phyloP scores from a whole-genome alignment of 2,797 vertebrate species.

The Esox masquinongy region DNA sequence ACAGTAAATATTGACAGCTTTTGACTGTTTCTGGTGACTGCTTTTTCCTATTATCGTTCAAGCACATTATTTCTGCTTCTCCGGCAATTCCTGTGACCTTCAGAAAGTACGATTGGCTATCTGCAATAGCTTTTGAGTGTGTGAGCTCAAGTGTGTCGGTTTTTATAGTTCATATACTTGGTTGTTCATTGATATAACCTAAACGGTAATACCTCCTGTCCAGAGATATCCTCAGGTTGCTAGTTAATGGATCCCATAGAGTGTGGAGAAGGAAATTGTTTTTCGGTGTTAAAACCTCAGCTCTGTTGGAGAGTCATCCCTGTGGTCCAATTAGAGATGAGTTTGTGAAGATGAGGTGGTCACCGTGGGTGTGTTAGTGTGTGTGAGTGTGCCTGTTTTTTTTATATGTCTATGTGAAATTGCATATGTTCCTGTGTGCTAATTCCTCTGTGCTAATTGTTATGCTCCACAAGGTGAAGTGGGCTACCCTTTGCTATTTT shows the following conservation, averaged over 20 bases:
- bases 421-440: slow-evolving; percentile 31
- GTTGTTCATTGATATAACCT: background rate
- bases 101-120: background rate
- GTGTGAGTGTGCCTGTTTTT: slow-evolving; percentile 7
- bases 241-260: slow-evolving; percentile 6
- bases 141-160: slow-evolving; percentile 23
- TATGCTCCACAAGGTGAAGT: slow-evolving; percentile 67
- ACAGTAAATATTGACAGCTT: slow-evolving; percentile 12
- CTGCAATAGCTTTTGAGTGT: background rate
- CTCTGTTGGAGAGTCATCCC: slow-evolving; percentile 42
- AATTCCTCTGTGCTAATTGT: slow-evolving; percentile 70
- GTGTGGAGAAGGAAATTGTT: background rate
- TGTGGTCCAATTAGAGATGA: slow-evolving; percentile 55
- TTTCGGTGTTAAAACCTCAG: slow-evolving; percentile 25
- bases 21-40: slow-evolving; percentile 11
- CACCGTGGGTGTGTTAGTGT: slow-evolving; percentile 31
- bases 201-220: slow-evolving; percentile 5
- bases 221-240: slow-evolving; percentile 17
- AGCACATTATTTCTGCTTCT: background rate
- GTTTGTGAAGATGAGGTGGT: slow-evolving; percentile 29
- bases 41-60: slow-evolving; percentile 1
- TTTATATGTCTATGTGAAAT: slow-evolving; percentile 22
- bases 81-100: slow-evolving; percentile 2
- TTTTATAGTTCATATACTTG: slow-evolving; percentile 4
- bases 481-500: slow-evolving; percentile 60